phyloP scores from a whole-genome alignment of 2,113 vertebrate species.

The Spea bombifrons region DNA sequence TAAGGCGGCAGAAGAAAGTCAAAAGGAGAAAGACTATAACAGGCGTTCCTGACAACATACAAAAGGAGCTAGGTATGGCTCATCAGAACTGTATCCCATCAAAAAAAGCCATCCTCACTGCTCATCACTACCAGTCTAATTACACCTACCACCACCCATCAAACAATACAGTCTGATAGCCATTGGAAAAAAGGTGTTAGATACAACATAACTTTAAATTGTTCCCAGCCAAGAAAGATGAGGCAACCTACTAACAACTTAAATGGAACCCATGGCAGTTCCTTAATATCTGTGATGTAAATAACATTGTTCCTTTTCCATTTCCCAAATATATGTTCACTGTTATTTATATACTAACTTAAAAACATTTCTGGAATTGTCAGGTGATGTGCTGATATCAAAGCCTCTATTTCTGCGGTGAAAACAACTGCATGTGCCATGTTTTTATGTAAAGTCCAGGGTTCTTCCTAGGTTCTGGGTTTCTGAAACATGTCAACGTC shows the following conservation, averaged over 20 bases:
- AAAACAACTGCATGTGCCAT: background rate
- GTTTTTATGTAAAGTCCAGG: background rate
- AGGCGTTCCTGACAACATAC: constrained; percentile 95
- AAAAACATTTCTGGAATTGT: background rate
- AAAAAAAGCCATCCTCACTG: constrained; percentile 61
- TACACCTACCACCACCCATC: constrained; percentile 56
- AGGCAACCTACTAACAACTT: constrained; percentile 24
- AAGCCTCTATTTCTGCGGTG: background rate
- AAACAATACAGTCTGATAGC: constrained; percentile 70
- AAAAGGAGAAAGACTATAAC: constrained; percentile 99
- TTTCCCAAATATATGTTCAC: background rate
- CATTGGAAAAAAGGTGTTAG: constrained; percentile 10
- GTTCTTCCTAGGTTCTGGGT: background rate
- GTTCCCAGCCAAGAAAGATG: background rate
- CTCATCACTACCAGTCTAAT: constrained; percentile 59
- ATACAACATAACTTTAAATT: background rate
- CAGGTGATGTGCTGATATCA: too few relatives aligned
- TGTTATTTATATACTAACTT: background rate
- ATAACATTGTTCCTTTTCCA: constrained; percentile 3
- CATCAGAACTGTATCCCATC: constrained; percentile 72
- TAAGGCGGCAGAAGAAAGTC: constrained; percentile 98
- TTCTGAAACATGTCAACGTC: background rate
- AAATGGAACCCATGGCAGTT: background rate
- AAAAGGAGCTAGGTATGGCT: constrained; percentile 98
- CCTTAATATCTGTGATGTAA: background rate